Conservation (phyloP, 2,113 vertebrate genomes). For the Tragelaphus scriptus region DNA sequence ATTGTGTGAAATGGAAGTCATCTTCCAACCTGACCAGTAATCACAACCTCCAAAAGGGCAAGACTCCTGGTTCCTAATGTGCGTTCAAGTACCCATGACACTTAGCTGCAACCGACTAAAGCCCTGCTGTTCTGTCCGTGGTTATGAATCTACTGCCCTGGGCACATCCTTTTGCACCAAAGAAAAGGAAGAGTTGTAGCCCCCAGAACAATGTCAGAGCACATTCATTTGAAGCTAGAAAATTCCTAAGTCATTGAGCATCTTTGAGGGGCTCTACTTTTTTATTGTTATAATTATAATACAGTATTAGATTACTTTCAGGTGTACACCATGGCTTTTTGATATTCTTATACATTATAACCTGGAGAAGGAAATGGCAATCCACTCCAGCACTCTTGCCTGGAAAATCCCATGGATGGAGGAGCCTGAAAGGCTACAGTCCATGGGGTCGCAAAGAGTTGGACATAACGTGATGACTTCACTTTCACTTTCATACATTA, state of each 20-base stretch:
- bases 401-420: too few species aligned
- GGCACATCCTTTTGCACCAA: not conserved
- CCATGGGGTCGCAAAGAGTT: too few species aligned
- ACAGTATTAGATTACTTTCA: not conserved
- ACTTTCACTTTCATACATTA: too few species aligned
- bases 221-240: not conserved
- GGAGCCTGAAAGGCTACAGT: too few species aligned
- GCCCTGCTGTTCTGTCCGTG: not conserved
- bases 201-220: not conserved
- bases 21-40: not conserved
- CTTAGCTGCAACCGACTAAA: not conserved
- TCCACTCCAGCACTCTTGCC: too few species aligned
- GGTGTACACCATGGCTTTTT: not conserved
- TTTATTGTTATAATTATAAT: not conserved
- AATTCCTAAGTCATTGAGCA: not conserved
- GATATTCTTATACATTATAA: not conserved
- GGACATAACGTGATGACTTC: too few species aligned
- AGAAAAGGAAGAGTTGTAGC: not conserved
- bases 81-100: not conserved
- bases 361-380: too few species aligned
- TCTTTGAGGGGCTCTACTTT: not conserved
- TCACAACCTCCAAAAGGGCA: not conserved
- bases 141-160: fast-evolving
- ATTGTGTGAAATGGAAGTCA: not conserved
- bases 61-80: not conserved